Base-by-base conservation (phyloP, 2,888 invertebrate genomes). In the Leptopilina myrica region DNA sequence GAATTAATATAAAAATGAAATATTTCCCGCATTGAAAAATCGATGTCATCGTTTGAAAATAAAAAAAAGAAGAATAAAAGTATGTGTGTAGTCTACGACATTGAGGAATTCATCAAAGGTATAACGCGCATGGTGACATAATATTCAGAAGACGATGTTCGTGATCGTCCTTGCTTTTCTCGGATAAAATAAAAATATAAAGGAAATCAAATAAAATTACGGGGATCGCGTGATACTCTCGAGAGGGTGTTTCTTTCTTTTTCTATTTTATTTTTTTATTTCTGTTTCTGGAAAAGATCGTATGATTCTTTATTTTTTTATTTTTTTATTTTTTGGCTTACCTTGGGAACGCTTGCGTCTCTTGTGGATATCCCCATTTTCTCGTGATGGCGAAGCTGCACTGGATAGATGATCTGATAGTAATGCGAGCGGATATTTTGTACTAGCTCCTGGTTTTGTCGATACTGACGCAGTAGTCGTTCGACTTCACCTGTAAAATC, bases 291-390 rank as follows among this genome's bases (percentile, higher is more conserved):
- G 11, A 49, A 49, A 49, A 49, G 56, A 73, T 56, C 73, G 53
- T 49, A 53, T 56, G 73, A n/a, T 4, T 53, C 53, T n/a, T 73
- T 20, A 20, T 1, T 20, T 20, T 20, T 20, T 20, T n/a, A n/a
- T n/a, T 20, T 20, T 20, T 20, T 20, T 1, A 1, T 73, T 73
- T 73, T 56, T 26, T 73, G 73, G 53, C 85, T 94, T 93, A 97
- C 97, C 96, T 97, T 97, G 92, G 95, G 95, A 92, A 95, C 95
- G 93, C 96, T 96, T 93, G 96, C 95, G 94, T 97, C 97, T 92
- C 98, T 94, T 87, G 98, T 98, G 88, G 97, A 97, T 92, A 98
- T 97, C 93, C 97, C 98, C 96, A 98, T 96, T 93, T 97, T 97
- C 93, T 97, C 97, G 95, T 98, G 97, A 93, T 98, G 97, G 84